phyloP scores from a whole-genome alignment of 2,797 vertebrate genomes.

The Chiroxiphia lanceolata region DNA sequence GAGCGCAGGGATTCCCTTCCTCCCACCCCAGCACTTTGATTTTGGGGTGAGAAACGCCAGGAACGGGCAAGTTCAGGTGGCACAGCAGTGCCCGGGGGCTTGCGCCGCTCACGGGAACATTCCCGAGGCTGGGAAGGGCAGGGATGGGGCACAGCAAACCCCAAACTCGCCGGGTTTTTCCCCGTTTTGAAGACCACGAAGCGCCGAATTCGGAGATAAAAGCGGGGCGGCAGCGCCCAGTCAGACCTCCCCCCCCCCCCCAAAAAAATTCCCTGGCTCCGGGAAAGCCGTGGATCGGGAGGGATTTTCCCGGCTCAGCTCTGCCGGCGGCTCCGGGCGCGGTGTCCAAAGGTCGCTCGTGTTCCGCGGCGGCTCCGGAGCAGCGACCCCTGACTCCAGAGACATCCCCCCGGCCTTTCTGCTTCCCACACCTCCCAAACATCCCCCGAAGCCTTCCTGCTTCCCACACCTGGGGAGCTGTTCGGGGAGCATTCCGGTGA shows the following conservation, averaged over 20 bases:
- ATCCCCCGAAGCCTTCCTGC: no score
- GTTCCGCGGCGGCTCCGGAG: background rate
- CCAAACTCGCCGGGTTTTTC: rapidly evolving
- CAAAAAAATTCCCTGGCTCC: background rate
- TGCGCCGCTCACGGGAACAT: background rate
- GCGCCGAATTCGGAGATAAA: background rate
- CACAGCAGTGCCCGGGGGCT: rapidly evolving
- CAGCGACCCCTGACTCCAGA: background rate
- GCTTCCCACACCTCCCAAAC: background rate
- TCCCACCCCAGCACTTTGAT: background rate
- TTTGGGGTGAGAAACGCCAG: background rate
- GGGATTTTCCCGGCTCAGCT: constrained; percentile 9
- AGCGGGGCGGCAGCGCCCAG: background rate
- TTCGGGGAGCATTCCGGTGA: background rate
- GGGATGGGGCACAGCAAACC: background rate
- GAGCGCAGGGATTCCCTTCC: background rate
- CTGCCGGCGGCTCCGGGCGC: background rate
- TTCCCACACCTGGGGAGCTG: background rate
- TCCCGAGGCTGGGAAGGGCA: background rate
- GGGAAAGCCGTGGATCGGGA: background rate
- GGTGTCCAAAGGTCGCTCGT: constrained; percentile 53
- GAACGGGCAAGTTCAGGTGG: rapidly evolving
- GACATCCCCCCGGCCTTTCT: background rate
- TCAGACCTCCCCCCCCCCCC: background rate
- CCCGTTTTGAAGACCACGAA: background rate